Percentiles rank a stretch among this genome's conserved stretches.
Evolutionary conservation across 2,888 invertebrate species (phyloP).

Genomic region (Atrina japonica): DNA sequence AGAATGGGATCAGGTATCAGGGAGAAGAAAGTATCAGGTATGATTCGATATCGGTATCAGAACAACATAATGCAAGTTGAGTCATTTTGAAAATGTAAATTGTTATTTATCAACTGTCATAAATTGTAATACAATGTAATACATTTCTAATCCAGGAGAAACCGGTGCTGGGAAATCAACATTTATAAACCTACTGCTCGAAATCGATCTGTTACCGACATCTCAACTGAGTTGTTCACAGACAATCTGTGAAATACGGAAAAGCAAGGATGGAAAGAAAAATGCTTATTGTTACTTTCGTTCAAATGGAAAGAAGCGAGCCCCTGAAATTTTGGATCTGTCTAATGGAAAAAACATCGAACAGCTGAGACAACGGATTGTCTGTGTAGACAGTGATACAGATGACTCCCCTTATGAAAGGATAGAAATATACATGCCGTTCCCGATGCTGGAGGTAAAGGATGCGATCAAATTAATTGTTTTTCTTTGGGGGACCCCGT

Average conservation of each 20-base stretch:
- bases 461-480: no score
- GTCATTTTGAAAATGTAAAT: no score
- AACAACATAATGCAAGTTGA: no score
- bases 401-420: constrained; percentile 63
- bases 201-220: constrained; percentile 65
- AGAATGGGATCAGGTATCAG: no score
- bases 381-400: constrained; percentile 41
- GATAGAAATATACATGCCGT: constrained; percentile 67
- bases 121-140: no score
- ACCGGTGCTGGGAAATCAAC: constrained; percentile 74
- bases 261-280: constrained; percentile 47
- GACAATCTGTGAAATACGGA: constrained; percentile 67
- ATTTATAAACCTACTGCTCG: constrained; percentile 71
- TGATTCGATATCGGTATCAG: no score
- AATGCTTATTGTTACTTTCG: constrained; percentile 49
- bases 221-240: constrained; percentile 62
- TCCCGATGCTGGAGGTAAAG: constrained; percentile 61
- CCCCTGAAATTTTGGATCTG: constrained; percentile 22
- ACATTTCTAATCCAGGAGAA: constrained; percentile 71
- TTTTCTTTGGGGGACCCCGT: no score
- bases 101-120: no score
- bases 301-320: background rate
- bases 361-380: constrained; percentile 50
- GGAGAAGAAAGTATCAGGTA: no score
- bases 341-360: constrained; percentile 37